Evolutionary conservation across 2,888 invertebrate species (phyloP).

Genomic region (Pristionchus fissidentatus): DNA sequence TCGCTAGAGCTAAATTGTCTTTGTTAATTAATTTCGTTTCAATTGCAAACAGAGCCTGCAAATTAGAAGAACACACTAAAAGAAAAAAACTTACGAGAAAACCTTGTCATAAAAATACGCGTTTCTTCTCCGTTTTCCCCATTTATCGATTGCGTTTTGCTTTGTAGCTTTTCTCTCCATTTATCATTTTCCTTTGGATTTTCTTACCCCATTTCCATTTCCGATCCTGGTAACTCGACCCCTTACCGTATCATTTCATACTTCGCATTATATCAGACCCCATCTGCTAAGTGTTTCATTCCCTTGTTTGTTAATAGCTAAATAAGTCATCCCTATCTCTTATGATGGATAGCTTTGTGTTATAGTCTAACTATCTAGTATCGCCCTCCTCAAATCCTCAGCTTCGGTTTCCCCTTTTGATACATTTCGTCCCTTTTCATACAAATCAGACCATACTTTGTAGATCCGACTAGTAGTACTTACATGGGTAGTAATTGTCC

Average conservation of each 20-base stretch:
- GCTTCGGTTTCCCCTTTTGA: not conserved
- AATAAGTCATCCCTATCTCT: not conserved
- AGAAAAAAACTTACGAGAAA: constrained; percentile 36
- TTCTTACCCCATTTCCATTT: not conserved
- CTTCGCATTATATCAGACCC: constrained; percentile 4
- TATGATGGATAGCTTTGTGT: constrained; percentile 6
- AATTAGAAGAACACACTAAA: constrained; percentile 12
- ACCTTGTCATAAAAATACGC: constrained; percentile 37
- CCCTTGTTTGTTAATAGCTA: not conserved
- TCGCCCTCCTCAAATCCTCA: not conserved
- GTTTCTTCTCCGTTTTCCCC: not conserved
- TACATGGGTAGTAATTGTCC: not conserved
- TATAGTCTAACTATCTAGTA: too few relatives aligned
- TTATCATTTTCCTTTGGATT: not conserved
- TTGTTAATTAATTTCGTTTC: constrained; percentile 12
- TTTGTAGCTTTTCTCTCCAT: not conserved
- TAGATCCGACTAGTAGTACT: constrained; percentile 8
- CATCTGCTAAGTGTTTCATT: constrained; percentile 13
- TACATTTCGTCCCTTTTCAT: constrained; percentile 16
- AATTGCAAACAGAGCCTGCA: not conserved
- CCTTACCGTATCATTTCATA: constrained; percentile 15
- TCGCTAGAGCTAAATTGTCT: constrained; percentile 25
- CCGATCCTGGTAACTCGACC: not conserved
- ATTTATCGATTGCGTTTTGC: constrained; percentile 19
- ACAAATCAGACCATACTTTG: not conserved